These are phyloP conservation scores for Teleogryllus oceanicus DNA, from an alignment of 2,888 invertebrate species.

Conservation along the genomic window DNA sequence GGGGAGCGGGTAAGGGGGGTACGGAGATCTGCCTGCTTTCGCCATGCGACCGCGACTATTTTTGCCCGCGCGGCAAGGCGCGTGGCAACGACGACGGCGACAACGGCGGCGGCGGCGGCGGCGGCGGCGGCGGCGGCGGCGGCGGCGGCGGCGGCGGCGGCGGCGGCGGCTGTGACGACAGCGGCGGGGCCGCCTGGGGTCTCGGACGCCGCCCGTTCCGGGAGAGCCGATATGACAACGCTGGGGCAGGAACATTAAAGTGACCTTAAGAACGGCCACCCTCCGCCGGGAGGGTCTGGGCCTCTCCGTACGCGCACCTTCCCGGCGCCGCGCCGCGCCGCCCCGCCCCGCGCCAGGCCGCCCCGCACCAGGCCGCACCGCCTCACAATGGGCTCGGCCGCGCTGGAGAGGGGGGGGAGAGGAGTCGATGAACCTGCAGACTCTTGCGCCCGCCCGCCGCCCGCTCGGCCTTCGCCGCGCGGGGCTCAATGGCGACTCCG, in stretches of 20 bases:
- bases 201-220: no score
- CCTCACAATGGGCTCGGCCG: constrained; percentile 1
- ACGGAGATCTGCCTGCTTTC: no score
- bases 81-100: no score
- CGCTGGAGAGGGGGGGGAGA: background rate
- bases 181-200: no score
- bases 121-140: no score
- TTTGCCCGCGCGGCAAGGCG: no score
- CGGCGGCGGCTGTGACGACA: no score
- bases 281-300: background rate
- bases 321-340: background rate
- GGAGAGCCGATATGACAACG: background rate
- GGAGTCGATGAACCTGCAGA: constrained; percentile 18
- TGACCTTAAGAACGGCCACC: background rate
- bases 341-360: background rate
- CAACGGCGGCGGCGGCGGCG: no score
- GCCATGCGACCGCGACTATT: no score
- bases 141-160: no score
- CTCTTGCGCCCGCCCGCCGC: background rate
- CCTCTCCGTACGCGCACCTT: constrained; percentile 10
- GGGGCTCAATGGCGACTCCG: no score
- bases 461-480: background rate
- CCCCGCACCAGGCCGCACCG: background rate
- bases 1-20: no score
- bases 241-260: constrained; percentile 6